These are phyloP conservation scores for Malthinus flaveolus DNA, from an alignment of 2,888 invertebrate species.

Conservation along the genomic window DNA sequence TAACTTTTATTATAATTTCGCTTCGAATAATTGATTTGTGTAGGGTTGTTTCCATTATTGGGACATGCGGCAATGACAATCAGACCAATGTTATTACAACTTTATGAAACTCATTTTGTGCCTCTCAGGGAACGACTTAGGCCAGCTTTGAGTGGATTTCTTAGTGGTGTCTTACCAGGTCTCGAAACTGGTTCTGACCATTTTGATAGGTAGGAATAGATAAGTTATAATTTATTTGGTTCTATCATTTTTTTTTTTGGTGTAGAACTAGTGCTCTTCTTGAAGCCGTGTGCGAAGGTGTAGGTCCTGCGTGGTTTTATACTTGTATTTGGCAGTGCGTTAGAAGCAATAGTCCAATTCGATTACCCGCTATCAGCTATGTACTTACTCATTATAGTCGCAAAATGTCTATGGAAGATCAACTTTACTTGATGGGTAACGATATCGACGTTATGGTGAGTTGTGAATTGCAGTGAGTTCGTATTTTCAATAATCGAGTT, in stretches of 20 bases:
- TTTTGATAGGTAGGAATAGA: conserved; percentile 65
- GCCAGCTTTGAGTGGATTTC: conserved; percentile 83
- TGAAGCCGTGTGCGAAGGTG: conserved; percentile 74
- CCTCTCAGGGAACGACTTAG: conserved; percentile 75
- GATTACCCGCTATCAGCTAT: conserved; percentile 81
- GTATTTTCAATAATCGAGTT: conserved; percentile 4
- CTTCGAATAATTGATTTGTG: conserved; percentile 18
- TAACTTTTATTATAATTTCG: not conserved
- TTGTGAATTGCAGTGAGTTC: not conserved
- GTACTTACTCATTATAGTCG: conserved; percentile 79
- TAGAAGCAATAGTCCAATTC: conserved; percentile 75
- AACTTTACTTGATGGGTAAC: conserved; percentile 80
- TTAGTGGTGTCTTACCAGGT: conserved; percentile 87
- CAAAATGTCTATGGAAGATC: conserved; percentile 77
- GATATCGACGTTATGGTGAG: conserved; percentile 80
- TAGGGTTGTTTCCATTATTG: conserved; percentile 85
- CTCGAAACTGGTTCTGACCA: conserved; percentile 84
- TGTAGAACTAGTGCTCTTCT: conserved; percentile 64
- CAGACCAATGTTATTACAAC: conserved; percentile 74
- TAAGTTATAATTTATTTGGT: conserved; percentile 12
- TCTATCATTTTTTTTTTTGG: no score
- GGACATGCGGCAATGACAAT: conserved; percentile 90
- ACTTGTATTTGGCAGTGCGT: conserved; percentile 88
- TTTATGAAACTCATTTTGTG: conserved; percentile 88
- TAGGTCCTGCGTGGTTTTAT: conserved; percentile 79